Evolutionary conservation across 2,113 vertebrate genomes (phyloP), one percentile per base, ranked within the genome.

Genomic region (Athene noctua): DNA sequence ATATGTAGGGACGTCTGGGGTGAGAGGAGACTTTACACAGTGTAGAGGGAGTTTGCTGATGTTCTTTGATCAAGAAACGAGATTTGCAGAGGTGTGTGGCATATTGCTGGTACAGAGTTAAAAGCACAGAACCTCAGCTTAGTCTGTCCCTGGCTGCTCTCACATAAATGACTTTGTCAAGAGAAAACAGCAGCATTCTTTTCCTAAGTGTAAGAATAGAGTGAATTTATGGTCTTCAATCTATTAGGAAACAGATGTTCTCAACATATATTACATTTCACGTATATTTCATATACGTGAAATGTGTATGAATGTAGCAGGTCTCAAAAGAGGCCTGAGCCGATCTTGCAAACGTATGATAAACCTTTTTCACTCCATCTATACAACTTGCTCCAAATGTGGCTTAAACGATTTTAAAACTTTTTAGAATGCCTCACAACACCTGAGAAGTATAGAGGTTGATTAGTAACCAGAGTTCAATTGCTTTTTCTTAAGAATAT

Each of bases 201-300:
- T 55, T 83, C 17, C 6, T 32, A 32, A 61, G 14, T 5, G 27
- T 63, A 77, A 46, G 11, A 83, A 58, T 18, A 59, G 36, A 79
- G 25, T 21, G 21, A 55, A 55, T 71, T 92, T 68, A 58, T 11
- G 29, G 10, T 66, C 38, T 81, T 49, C 62, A 57, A 59, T 23
- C 51, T 40, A 8, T 62, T 74, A 70, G 29, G 34, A 70, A 52
- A 51, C 10, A 25, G 49, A 58, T 15, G 18, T 49, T 86, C 34
- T 40, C 5, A 4, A 51, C 18, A 61, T 30, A 34, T 42, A 46
- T n/a, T n/a, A n/a, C n/a, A n/a, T n/a, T n/a, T n/a, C n/a, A n/a
- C n/a, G n/a, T n/a, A n/a, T n/a, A 6, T 19, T 18, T 27, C 29
- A 46, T 38, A 4, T 26, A 21, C 0, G 0, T 44, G 61, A 82